Evolutionary conservation across 1,140 invertebrate species (phyloP), one percentile per base, ranked within the genome.

Genomic region (Pseudomyrmex gracilis): DNA sequence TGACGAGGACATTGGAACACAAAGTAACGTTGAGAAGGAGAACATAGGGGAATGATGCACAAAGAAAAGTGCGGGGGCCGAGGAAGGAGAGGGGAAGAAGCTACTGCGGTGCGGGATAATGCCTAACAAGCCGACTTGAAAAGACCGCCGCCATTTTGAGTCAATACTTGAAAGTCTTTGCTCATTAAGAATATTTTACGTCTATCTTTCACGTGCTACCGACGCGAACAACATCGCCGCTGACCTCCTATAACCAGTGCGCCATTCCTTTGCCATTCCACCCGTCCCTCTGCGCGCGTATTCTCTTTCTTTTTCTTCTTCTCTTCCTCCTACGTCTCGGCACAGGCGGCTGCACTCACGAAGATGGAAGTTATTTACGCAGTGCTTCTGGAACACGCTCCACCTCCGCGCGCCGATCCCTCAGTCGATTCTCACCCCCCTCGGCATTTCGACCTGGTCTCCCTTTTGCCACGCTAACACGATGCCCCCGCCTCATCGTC

Each of bases 161-260:
- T 94, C 93, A 93, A 94, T 94, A 94, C 92, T 93, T 94, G 93
- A 93, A 93, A 93, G 93, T 93, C 93, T 94, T 94, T 92, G 92
- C 93, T 93, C 93, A 93, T 94, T 93, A 93, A 93, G 93, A 93
- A 93, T 94, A 93, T 94, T 94, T 93, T 92, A 93, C 90, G 89
- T 92, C 88, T 90, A 74, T 64, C 88, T 87, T 70, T 51, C 9
- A 43, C 64, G 67, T 53, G 49, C 88, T 90, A 74, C 70, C 77
- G 74, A 77, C 64, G 61, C 60, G 76, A 87, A 64, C 84, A 78
- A 85, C 86, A 73, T 64, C 70, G 80, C 58, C 67, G 64, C 68
- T 74, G 51, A 45, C 63, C 53, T 24, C 43, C 74, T 60, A 57
- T 66, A 87, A 77, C 87, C 85, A 73, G 74, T 34, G 34, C 78